These are phyloP conservation scores for Pelodytes ibericus DNA, from an alignment of 2,797 vertebrate genomes.

Conservation along the genomic window DNA sequence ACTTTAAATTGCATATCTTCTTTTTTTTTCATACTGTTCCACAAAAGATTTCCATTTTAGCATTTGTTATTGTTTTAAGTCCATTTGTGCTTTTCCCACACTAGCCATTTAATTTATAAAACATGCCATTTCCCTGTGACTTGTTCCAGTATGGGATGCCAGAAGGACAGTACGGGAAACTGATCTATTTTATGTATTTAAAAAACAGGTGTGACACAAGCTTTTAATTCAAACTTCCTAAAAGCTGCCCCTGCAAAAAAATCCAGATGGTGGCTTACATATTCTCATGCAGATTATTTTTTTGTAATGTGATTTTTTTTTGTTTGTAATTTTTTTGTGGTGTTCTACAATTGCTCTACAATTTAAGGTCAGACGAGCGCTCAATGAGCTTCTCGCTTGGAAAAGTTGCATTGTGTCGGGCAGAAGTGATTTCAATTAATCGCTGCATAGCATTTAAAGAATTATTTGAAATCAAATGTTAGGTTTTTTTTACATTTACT, in stretches of 20 bases:
- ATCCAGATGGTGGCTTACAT: too few relatives aligned
- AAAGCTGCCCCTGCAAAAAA: not conserved
- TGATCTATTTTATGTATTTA: conserved; percentile 22
- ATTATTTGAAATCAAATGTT: too few relatives aligned
- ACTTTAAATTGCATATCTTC: conserved; percentile 15
- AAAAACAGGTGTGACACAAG: conserved; percentile 11
- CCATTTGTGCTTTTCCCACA: conserved; percentile 48
- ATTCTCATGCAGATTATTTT: not conserved
- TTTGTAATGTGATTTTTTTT: too few relatives aligned
- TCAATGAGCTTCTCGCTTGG: too few relatives aligned
- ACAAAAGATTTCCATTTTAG: conserved; percentile 50
- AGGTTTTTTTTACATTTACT: too few relatives aligned
- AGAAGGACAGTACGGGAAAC: conserved; percentile 16
- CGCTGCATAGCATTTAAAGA: too few relatives aligned
- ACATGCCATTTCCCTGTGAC: conserved; percentile 34
- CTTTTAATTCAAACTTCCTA: not conserved
- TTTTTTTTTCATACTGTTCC: conserved; percentile 23
- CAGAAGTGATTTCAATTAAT: too few relatives aligned
- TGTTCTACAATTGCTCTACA: too few relatives aligned
- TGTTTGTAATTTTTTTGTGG: too few relatives aligned
- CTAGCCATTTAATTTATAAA: conserved; percentile 50
- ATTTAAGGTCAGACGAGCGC: too few relatives aligned
- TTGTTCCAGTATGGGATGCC: conserved; percentile 40
- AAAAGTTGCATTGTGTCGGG: too few relatives aligned
- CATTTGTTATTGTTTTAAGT: conserved; percentile 55